Evolutionary conservation across 2,797 vertebrate genomes (phyloP), one percentile per base, ranked within the genome.

Genomic region (Ctenochaetus hawaiiensis): DNA sequence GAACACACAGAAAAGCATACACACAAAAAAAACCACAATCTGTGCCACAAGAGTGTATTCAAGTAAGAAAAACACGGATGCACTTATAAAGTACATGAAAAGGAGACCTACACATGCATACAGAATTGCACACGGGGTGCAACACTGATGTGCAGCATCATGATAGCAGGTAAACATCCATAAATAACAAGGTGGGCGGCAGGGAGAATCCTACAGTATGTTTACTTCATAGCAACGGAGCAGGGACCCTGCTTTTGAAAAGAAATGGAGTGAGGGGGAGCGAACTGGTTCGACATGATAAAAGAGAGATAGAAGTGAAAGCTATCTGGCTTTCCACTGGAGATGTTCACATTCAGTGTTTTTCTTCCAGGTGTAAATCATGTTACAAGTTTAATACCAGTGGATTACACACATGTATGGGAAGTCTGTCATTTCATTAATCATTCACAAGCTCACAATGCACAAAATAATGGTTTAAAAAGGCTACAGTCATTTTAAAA

Each of bases 91-190:
- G 17, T 56, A 62, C 7, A 63, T 18, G 34, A 18, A 66, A 61
- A 67, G 18, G 41, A 78, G 23, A 61, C 34, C 17, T 43, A 49
- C 34, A 49, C 9, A 67, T 16, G 56, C 39, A 68, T 6, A 70
- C 14, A 52, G 61, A 72, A 69, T 72, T 18, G 73, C 18, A 51
- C 51, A 59, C 23, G 51, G 37, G 56, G 30, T 48, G 58, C 81
- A 53, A 49, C 54, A 60, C 43, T 76, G 68, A 80, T 78, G 79
- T 68, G 63, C 56, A 77, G 62, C 61, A 57, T 54, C 23, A 74
- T 75, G 78, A 90, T 79, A 85, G 83, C 77, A 84, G 77, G 91
- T 88, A 83, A 90, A 88, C 83, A 90, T 85, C 83, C 83, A 92
- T 87, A 89, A 90, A 90, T 92, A 87, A 83, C 76, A 72, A 71